A percentile compares a stretch with the other conserved stretches of the same genome.
These are phyloP conservation scores for Chelonoidis abingdonii DNA, from an alignment of 2,113 vertebrate genomes.

Conservation along the genomic window DNA sequence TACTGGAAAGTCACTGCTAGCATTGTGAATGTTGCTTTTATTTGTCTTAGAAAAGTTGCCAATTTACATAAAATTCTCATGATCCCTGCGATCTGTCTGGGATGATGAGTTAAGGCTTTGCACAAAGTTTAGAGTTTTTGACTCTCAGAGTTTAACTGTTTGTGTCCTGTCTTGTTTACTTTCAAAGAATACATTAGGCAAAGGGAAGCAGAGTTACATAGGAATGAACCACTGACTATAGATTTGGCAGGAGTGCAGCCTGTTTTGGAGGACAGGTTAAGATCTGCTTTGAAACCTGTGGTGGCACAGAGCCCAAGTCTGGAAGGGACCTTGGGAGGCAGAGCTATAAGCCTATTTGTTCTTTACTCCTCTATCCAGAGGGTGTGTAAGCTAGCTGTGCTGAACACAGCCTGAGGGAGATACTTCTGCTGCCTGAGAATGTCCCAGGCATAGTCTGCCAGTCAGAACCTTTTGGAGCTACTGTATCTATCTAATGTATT, in stretches of 20 bases:
- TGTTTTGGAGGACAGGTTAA: not conserved
- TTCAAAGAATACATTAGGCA: not conserved
- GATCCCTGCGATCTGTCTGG: not conserved
- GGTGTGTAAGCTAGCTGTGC: not conserved
- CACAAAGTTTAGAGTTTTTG: not conserved
- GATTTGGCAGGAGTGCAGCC: not conserved
- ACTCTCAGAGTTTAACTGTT: conserved; percentile 5
- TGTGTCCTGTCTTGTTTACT: not conserved
- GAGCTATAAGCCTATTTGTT: not conserved
- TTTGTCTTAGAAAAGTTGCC: not conserved
- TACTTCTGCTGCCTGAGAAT: not conserved
- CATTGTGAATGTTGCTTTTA: conserved; percentile 1
- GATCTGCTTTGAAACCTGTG: not conserved
- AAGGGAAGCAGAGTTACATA: not conserved
- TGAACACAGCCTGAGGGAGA: not conserved
- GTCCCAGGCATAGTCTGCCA: not conserved
- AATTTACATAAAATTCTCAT: not conserved
- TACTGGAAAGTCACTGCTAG: accelerated
- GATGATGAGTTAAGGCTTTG: not conserved
- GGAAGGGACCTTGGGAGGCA: not conserved
- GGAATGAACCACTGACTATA: not conserved
- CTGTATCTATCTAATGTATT: not conserved
- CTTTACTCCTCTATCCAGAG: not conserved
- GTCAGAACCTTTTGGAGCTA: not conserved
- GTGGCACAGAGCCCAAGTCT: not conserved